These are phyloP conservation scores for Motacilla tschutschensis DNA, from an alignment of 2,113 vertebrate species.

Conservation along the genomic window DNA sequence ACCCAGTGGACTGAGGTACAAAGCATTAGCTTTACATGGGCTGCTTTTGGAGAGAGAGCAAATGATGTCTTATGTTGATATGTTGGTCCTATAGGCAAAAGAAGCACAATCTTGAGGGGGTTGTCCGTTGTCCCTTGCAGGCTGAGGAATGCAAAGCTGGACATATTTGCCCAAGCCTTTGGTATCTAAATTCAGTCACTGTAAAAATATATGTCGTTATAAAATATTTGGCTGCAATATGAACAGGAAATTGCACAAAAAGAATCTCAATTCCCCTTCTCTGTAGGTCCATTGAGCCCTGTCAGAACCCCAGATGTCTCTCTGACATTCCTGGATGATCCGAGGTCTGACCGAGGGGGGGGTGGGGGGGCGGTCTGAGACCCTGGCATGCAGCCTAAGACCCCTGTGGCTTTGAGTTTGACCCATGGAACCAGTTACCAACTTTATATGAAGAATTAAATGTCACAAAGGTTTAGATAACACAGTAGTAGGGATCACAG, in stretches of 20 bases:
- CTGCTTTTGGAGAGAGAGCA: not conserved
- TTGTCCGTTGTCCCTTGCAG: not conserved
- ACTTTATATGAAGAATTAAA: too few species aligned
- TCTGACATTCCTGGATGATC: too few species aligned
- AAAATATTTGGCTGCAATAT: not conserved
- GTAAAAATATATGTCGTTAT: not conserved
- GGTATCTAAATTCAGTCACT: not conserved
- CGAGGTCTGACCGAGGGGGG: too few species aligned
- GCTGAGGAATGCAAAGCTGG: not conserved
- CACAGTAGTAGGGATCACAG: too few species aligned
- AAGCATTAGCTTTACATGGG: not conserved
- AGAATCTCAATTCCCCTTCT: accelerated
- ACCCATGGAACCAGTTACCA: too few species aligned
- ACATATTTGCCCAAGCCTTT: not conserved
- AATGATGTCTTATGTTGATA: not conserved
- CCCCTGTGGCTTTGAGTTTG: too few species aligned
- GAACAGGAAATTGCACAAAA: not conserved
- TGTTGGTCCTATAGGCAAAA: not conserved
- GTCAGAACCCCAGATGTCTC: too few species aligned
- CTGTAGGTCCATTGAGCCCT: not conserved
- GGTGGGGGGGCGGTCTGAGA: too few species aligned
- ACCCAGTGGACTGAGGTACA: not conserved
- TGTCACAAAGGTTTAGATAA: too few species aligned
- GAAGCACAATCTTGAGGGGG: not conserved
- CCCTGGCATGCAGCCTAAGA: too few species aligned